These are phyloP conservation scores for Sarcoramphus papa DNA, from an alignment of 2,797 vertebrate species.

Conservation along the genomic window DNA sequence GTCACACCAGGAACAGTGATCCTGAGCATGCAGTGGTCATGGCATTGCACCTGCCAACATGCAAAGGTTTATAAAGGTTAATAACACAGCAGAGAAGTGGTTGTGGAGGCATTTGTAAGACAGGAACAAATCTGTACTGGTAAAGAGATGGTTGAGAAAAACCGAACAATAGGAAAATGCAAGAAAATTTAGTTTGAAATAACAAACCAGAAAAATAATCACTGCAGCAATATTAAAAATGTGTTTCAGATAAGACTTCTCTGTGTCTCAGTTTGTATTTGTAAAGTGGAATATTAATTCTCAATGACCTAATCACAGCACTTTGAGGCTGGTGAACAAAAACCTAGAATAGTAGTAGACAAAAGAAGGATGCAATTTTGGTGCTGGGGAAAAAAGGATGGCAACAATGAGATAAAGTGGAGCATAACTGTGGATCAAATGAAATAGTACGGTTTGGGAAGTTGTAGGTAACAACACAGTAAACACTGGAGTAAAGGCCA, in stretches of 20 bases:
- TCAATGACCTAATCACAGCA: background rate
- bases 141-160: background rate
- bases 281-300: background rate
- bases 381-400: background rate
- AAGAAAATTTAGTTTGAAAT: background rate
- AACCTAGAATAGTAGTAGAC: rapidly evolving
- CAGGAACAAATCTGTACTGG: background rate
- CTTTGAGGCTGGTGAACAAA: background rate
- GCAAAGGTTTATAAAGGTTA: background rate
- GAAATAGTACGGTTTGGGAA: background rate
- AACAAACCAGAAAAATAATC: background rate
- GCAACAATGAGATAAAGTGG: background rate
- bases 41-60: background rate
- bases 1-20: background rate
- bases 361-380: background rate
- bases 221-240: background rate
- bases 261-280: background rate
- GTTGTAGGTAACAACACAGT: background rate
- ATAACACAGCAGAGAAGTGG: background rate
- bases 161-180: background rate
- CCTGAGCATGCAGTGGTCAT: background rate
- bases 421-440: background rate
- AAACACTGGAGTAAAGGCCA: slow-evolving; percentile 32
- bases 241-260: background rate
- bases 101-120: background rate